phyloP scores from a whole-genome alignment of 1,140 invertebrate genomes.

The Drosophila tristis region DNA sequence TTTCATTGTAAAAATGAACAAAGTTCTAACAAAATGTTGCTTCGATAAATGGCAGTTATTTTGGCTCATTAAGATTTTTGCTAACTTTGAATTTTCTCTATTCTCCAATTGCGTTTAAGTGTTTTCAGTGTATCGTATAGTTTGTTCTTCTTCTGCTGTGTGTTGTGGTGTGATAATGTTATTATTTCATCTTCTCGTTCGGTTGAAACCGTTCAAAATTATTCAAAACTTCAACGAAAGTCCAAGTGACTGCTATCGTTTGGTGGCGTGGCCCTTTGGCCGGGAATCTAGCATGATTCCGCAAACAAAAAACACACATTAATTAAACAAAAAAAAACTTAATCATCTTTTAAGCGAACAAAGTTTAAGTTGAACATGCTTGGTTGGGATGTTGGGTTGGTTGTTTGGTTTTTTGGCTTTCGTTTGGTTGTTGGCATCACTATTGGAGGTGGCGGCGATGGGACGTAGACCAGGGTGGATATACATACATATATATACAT shows the following conservation, averaged over 20 bases:
- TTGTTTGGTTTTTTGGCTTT: conserved; percentile 22
- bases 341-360: conserved; percentile 41
- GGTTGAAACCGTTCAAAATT: conserved; percentile 68
- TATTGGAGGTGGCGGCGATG: conserved; percentile 65
- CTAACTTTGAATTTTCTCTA: conserved; percentile 40
- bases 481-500: conserved; percentile 38
- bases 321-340: conserved; percentile 21
- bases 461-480: conserved; percentile 59
- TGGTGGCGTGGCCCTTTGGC: conserved; percentile 10
- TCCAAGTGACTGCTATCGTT: conserved; percentile 68
- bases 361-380: conserved; percentile 40
- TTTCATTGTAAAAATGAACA: conserved; percentile 72
- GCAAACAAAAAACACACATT: conserved; percentile 2
- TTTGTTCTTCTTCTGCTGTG: conserved; percentile 6
- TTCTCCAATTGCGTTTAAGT: conserved; percentile 24
- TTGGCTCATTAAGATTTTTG: conserved; percentile 68
- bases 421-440: conserved; percentile 33
- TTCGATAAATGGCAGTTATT: conserved; percentile 80
- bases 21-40: conserved; percentile 66
- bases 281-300: conserved; percentile 40
- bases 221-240: conserved; percentile 45
- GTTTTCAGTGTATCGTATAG: too few relatives aligned
- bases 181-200: conserved; percentile 15
- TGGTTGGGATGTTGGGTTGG: conserved; percentile 37
- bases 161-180: neutral